Evolutionary conservation across 2,888 invertebrate genomes (phyloP), one percentile per base, ranked within the genome.

Genomic region (Pharmacophagus antenor): DNA sequence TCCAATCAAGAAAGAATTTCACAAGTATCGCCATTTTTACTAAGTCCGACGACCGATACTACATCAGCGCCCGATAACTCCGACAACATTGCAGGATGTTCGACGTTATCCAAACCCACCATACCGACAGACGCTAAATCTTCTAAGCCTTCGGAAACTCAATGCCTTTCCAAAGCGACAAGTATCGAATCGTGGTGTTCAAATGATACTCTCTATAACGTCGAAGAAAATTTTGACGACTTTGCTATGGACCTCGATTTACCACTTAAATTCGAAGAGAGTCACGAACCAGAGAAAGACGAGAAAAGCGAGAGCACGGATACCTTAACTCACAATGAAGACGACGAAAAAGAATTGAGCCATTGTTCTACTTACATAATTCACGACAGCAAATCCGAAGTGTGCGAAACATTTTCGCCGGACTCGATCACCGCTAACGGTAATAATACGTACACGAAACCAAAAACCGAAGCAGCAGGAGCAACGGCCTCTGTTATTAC

Each of bases 121-220:
- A 71, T 85, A 17, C 91, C 91, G 8, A 87, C 91, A 2, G 89
- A 90, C 68, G 83, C 85, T 20, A 92, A 92, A 64, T 84, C 85
- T 47, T 90, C 91, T 0, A 88, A 88, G 64, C 85, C 86, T 7
- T 82, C 85, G 31, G 89, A 91, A 69, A 85, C 85, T 17, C 86
- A 85, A 63, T 85, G 87, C 63, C 76, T 88, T 20, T 89, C 90
- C 2, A 91, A 91, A 72, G 92, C 93, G 0, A 92, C 92, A 27
- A 93, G 93, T 76, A 93, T 93, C 66, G 93, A 93, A 71, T 93
- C 93, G 2, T 93, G 93, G 88, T 93, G 93, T 76, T 93, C 93
- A 22, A 93, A 93, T 73, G 93, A 93, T 67, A 93, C 93, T 0
- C 77, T 93, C 2, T 93, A 93, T 74, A 93, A 93, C 70, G 89